Conservation (phyloP, 2,888 invertebrate species). For the Platycheirus rosarum region DNA sequence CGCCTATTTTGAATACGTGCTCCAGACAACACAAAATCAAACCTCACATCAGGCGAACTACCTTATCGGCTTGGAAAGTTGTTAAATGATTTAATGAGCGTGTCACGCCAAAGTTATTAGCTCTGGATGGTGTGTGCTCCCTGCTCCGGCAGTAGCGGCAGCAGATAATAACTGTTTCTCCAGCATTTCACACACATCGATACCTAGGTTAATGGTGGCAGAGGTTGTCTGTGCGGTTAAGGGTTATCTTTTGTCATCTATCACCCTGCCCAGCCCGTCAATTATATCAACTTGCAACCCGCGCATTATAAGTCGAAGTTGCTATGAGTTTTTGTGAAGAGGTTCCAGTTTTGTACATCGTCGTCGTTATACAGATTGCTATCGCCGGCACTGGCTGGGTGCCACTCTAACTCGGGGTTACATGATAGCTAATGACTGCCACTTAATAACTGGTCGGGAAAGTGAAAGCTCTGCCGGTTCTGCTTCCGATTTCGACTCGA, state of each 20-base stretch:
- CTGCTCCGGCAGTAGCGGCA: not conserved
- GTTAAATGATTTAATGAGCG: conserved; percentile 53
- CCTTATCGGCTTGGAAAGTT: conserved; percentile 13
- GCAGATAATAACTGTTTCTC: conserved; percentile 25
- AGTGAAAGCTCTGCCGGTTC: conserved; percentile 18
- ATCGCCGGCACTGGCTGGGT: conserved; percentile 12
- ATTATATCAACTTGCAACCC: conserved; percentile 27
- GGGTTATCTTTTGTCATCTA: conserved; percentile 66
- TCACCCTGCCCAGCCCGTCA: conserved; percentile 38
- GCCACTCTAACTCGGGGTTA: conserved; percentile 15
- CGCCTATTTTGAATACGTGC: conserved; percentile 1
- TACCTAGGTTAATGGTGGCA: conserved; percentile 9
- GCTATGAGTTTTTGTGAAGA: not conserved
- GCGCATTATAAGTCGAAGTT: conserved; percentile 32
- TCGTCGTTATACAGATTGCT: conserved; percentile 40
- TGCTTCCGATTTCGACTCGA: not conserved
- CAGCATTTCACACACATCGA: not conserved
- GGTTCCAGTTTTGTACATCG: conserved; percentile 8
- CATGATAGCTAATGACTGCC: conserved; percentile 61
- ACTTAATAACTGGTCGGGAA: conserved; percentile 54
- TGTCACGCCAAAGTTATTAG: conserved; percentile 53
- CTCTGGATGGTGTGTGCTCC: too few species aligned
- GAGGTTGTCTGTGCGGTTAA: conserved; percentile 35
- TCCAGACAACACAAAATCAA: conserved; percentile 18
- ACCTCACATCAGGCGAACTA: not conserved